These are phyloP conservation scores for Cosmia trapezina DNA, from an alignment of 2,888 invertebrate genomes.

Conservation along the genomic window DNA sequence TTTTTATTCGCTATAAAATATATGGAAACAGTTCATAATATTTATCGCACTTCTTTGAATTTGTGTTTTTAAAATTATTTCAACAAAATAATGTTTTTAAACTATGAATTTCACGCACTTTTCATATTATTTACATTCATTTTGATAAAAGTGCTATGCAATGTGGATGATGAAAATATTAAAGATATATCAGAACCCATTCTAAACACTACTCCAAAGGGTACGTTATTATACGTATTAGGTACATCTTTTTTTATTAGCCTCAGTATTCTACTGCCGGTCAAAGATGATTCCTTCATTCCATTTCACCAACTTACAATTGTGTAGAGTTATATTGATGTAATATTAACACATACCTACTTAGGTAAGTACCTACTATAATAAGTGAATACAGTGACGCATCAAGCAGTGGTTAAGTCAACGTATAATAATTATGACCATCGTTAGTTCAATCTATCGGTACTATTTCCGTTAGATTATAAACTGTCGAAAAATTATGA, in stretches of 20 bases:
- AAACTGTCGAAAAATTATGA: too few species aligned
- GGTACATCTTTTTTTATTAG: neutral
- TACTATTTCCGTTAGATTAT: too few species aligned
- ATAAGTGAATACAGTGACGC: neutral
- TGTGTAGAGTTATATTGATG: neutral
- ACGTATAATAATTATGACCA: too few species aligned
- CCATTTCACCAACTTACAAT: neutral
- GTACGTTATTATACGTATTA: slow-evolving; percentile 6
- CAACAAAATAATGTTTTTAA: slow-evolving; percentile 22
- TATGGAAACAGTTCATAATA: neutral
- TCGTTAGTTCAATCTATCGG: too few species aligned
- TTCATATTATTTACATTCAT: slow-evolving; percentile 1
- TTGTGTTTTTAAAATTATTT: neutral
- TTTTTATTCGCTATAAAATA: slow-evolving; percentile 27
- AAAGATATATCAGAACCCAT: accelerated
- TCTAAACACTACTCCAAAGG: neutral
- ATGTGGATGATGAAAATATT: neutral
- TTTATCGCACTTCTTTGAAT: slow-evolving; percentile 1
- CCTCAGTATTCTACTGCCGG: neutral
- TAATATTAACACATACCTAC: neutral
- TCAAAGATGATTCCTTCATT: neutral
- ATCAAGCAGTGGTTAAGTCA: neutral
- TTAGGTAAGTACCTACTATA: neutral
- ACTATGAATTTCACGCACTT: neutral
- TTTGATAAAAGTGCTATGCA: slow-evolving; percentile 4